These are phyloP conservation scores for Sycobia sp. DNA, from an alignment of 1,140 invertebrate genomes.

Conservation along the genomic window DNA sequence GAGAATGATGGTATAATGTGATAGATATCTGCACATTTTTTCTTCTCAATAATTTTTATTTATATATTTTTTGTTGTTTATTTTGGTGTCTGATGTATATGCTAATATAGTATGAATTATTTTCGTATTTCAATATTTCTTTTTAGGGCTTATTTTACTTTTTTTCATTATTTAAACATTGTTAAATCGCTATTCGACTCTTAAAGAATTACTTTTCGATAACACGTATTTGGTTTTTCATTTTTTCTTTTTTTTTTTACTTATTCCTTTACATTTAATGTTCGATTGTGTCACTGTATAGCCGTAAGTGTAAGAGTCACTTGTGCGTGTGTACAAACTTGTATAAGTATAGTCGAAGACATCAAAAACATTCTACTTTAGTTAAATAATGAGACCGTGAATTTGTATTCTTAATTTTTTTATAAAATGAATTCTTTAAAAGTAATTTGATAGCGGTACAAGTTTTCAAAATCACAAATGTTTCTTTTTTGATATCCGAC, in stretches of 20 bases:
- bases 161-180: constrained; percentile 30
- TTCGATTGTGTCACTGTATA: constrained; percentile 52
- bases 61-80: constrained; percentile 1
- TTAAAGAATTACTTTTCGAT: constrained; percentile 59
- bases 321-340: constrained; percentile 61
- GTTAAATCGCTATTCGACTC: constrained; percentile 56
- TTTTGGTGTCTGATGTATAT: background rate
- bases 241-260: constrained; percentile 45
- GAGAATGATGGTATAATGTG: constrained; percentile 42
- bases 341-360: constrained; percentile 62
- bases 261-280: constrained; percentile 49
- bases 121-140: no score
- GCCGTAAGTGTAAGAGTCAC: constrained; percentile 52
- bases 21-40: constrained; percentile 14
- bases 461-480: background rate
- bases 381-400: constrained; percentile 56
- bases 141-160: no score
- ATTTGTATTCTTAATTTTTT: constrained; percentile 45
- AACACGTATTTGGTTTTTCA: constrained; percentile 55
- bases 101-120: no score
- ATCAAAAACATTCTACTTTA: constrained; percentile 62
- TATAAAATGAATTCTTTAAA: no score
- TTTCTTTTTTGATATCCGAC: background rate
- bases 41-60: constrained; percentile 1
- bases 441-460: no score